A percentile compares a stretch with the other conserved stretches of the same genome.
Evolutionary conservation across 2,113 vertebrate species (phyloP).

Genomic region (Poeciliopsis turrubarensis): DNA sequence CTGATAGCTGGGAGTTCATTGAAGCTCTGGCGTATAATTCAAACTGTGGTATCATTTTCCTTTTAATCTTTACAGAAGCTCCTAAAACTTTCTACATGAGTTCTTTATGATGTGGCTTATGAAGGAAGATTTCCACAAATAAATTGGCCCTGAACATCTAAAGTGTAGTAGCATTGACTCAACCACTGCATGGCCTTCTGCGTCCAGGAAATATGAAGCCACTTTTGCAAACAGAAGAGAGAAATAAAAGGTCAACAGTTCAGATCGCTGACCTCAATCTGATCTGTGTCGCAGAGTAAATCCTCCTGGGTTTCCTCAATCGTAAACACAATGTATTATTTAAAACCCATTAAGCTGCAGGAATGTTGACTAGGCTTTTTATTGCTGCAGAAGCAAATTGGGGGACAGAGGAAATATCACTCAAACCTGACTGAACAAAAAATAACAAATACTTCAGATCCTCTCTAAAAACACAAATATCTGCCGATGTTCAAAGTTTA

Average conservation of each 20-base stretch:
- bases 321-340: conserved; percentile 27
- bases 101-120: not conserved
- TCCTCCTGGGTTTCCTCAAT: not conserved
- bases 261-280: conserved; percentile 27
- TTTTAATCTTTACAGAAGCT: not conserved
- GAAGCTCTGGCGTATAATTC: not conserved
- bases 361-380: not conserved
- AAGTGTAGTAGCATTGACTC: not conserved
- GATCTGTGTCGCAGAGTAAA: not conserved
- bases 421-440: not conserved
- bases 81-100: not conserved
- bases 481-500: too few relatives aligned
- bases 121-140: conserved; percentile 17
- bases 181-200: not conserved
- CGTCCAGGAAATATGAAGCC: conserved; percentile 16
- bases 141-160: conserved; percentile 17
- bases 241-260: conserved; percentile 42
- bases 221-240: not conserved
- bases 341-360: conserved; percentile 9
- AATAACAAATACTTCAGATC: too few relatives aligned
- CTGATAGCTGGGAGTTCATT: conserved; percentile 8
- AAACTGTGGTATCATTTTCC: conserved; percentile 5
- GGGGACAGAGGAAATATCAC: not conserved
- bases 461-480: too few relatives aligned
- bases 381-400: not conserved